phyloP scores from a whole-genome alignment of 1,140 invertebrate genomes.

The Drosophila chauvacae region DNA sequence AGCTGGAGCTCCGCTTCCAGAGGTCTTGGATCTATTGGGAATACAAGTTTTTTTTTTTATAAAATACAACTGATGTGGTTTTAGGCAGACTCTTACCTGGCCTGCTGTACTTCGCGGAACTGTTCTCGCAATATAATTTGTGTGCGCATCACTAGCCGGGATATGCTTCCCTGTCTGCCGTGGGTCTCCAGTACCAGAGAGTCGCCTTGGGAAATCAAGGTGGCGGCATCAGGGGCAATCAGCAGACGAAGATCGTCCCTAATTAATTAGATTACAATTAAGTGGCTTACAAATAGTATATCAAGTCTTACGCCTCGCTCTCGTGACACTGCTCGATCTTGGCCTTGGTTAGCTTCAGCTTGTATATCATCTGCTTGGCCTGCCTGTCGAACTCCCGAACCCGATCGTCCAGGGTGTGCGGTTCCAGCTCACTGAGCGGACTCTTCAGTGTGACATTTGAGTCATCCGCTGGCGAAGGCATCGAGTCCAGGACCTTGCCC shows the following conservation, averaged over 20 bases:
- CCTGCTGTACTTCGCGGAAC: slow-evolving; percentile 81
- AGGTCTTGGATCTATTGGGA: slow-evolving; percentile 58
- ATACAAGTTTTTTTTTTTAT: background rate
- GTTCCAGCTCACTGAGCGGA: slow-evolving; percentile 51
- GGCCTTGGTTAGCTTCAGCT: slow-evolving; percentile 88
- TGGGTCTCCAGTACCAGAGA: slow-evolving; percentile 89
- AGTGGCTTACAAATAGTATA: background rate
- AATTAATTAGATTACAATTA: background rate
- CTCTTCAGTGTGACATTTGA: slow-evolving; percentile 75
- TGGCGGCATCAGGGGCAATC: slow-evolving; percentile 91
- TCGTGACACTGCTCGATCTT: slow-evolving; percentile 88
- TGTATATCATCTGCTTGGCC: slow-evolving; percentile 87
- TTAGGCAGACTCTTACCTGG: slow-evolving; percentile 55
- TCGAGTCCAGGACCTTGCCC: slow-evolving; percentile 68
- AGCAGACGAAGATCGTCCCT: slow-evolving; percentile 77
- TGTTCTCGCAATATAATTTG: slow-evolving; percentile 82
- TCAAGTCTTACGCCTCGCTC: slow-evolving; percentile 85
- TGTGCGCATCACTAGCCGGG: slow-evolving; percentile 74
- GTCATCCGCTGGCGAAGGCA: slow-evolving; percentile 68
- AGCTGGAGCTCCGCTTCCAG: slow-evolving; percentile 39
- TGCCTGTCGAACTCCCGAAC: slow-evolving; percentile 86
- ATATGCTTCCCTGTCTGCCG: slow-evolving; percentile 78
- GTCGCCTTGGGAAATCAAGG: slow-evolving; percentile 91
- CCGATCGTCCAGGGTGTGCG: slow-evolving; percentile 63
- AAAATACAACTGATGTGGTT: background rate